These are phyloP conservation scores for Ophioninae sp. DNA, from an alignment of 2,888 invertebrate species.

Conservation along the genomic window DNA sequence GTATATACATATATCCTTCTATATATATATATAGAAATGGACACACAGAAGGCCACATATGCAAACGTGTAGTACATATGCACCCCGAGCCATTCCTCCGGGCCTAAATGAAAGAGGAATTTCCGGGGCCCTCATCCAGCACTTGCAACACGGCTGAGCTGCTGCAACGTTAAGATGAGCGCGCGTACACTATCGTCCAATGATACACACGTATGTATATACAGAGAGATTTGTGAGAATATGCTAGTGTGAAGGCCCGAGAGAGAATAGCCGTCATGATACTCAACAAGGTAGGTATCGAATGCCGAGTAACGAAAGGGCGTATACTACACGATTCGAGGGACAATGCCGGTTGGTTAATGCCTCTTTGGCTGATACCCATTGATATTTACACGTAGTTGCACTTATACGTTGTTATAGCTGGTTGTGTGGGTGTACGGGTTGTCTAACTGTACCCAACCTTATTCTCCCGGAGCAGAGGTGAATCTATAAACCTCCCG, in stretches of 20 bases:
- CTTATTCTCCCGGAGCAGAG: slow-evolving; percentile 38
- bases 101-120: slow-evolving; percentile 56
- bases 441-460: slow-evolving; percentile 13
- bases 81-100: slow-evolving; percentile 20
- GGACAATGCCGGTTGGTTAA: neutral
- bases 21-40: neutral
- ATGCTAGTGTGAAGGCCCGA: neutral
- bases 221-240: neutral
- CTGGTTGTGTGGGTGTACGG: neutral
- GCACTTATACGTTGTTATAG: neutral
- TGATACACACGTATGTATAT: too few species aligned
- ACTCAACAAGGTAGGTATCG: neutral
- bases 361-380: slow-evolving; percentile 11
- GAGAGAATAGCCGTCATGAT: slow-evolving; percentile 8
- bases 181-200: neutral
- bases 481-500: slow-evolving; percentile 55
- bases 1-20: neutral
- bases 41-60: too few species aligned
- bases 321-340: slow-evolving; percentile 1
- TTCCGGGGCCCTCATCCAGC: slow-evolving; percentile 32
- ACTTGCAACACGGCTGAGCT: neutral
- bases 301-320: slow-evolving; percentile 3
- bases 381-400: neutral
- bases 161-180: neutral
- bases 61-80: neutral